phyloP scores from a whole-genome alignment of 2,113 vertebrate genomes.

The Chelonoidis abingdonii region DNA sequence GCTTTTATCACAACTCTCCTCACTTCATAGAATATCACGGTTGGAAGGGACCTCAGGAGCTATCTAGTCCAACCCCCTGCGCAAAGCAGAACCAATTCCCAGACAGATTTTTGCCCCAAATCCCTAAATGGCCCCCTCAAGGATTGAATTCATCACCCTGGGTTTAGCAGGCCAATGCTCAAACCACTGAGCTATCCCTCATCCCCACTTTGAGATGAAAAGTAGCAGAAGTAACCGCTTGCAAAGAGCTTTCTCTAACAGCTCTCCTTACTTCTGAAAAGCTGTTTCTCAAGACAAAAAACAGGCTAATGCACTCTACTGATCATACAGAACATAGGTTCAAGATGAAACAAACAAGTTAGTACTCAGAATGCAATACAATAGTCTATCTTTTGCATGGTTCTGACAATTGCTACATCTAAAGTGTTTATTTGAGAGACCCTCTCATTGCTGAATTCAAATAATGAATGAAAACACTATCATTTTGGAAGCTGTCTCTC shows the following conservation, averaged over 20 bases:
- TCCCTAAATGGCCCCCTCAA: too few species aligned
- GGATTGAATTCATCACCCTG: too few species aligned
- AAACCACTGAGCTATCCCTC: too few species aligned
- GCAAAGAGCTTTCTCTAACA: background rate
- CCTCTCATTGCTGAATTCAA: constrained; percentile 28
- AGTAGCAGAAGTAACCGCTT: background rate
- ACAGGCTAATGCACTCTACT: background rate
- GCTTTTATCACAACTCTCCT: rapidly evolving
- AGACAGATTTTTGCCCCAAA: too few species aligned
- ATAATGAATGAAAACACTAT: constrained; percentile 38
- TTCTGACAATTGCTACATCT: background rate
- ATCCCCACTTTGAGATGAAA: background rate
- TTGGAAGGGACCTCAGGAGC: too few species aligned
- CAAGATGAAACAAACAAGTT: background rate
- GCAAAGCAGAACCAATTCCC: too few species aligned
- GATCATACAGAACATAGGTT: background rate
- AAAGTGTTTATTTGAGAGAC: background rate
- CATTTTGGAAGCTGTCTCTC: background rate
- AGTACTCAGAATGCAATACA: background rate
- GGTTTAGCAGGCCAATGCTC: too few species aligned
- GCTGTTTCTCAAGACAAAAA: background rate
- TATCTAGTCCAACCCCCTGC: too few species aligned
- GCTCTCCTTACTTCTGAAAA: background rate
- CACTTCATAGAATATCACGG: too few species aligned
- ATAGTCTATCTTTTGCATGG: background rate